Evolutionary conservation across 2,888 invertebrate species (phyloP).

Genomic region (Orthonevra nobilis): DNA sequence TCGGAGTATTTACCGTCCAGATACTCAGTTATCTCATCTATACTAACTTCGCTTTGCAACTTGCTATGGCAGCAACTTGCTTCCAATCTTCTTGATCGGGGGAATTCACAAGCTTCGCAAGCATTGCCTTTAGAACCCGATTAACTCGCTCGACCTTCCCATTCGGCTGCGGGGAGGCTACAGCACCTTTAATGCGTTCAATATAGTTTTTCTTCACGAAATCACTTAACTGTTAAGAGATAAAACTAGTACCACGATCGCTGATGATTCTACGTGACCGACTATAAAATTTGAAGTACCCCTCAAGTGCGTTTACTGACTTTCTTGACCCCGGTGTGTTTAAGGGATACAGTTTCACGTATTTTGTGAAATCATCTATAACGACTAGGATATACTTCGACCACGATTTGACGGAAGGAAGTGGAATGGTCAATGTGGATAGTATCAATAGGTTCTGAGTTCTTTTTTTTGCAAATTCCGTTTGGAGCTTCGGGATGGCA

Average conservation of each 20-base stretch:
- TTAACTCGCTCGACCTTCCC: too few species aligned
- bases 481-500: background rate
- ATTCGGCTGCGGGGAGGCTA: too few species aligned
- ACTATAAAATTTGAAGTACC: background rate
- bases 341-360: too few species aligned
- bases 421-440: too few species aligned
- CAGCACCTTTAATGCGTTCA: background rate
- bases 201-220: slow-evolving; percentile 2
- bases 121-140: too few species aligned
- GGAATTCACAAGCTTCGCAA: too few species aligned
- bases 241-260: slow-evolving; percentile 21
- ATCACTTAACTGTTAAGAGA: slow-evolving; percentile 6
- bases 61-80: too few species aligned
- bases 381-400: background rate
- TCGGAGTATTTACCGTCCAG: too few species aligned
- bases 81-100: too few species aligned
- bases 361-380: background rate
- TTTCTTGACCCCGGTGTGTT: background rate
- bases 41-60: too few species aligned
- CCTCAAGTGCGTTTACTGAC: background rate
- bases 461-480: background rate
- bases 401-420: background rate
- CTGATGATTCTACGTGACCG: slow-evolving; percentile 17
- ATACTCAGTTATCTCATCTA: too few species aligned
- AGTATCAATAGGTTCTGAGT: background rate